Evolutionary conservation across 2,888 invertebrate species (phyloP), one percentile per base, ranked within the genome.

Genomic region (Petrolisthes cinctipes): DNA sequence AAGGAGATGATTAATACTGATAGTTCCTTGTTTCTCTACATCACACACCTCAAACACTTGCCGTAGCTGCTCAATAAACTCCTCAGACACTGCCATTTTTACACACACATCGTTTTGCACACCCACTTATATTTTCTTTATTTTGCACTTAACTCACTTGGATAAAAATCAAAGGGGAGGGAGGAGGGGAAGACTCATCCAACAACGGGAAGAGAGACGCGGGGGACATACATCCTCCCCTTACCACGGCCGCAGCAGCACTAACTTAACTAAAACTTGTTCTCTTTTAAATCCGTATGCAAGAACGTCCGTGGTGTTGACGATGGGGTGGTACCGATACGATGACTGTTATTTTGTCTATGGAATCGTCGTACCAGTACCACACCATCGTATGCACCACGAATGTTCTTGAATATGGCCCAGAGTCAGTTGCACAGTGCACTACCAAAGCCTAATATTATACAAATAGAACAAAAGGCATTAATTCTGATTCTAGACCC

Each of bases 21-120:
- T 86, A 23, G 86, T 86, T n/a, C 86, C 86, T 54, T 57, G 20
- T 9, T 79, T 66, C 56, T 83, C 86, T 57, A 86, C 86, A 83
- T 86, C 86, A 56, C 86, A 86, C 68, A 86, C 86, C 51, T 82
- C 79, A 61, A 86, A 86, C 68, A 86, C 86, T 80, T 86, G 83
- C n/a, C 83, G 83, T 53, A 86, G 83, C 83, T 86, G 86, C 54
- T 61, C 61, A 14, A 86, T 51, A 71, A 86, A 86, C 73, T 79
- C 83, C 79, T 83, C 86, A 17, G 86, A 86, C 83, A 86, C 86
- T 6, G 83, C 86, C 86, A 86, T 86, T 57, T 76, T 85, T 61
- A 76, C 76, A 23, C 14, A 20, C 23, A 7, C 61, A n/a, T 6
- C 23, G 4, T 79, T 3, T 53, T 14, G 14, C 7, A 53, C 56